A percentile compares a stretch with the other conserved stretches of the same genome.
phyloP scores from a whole-genome alignment of 2,113 vertebrate species.

The Oxygymnocypris stewartii region DNA sequence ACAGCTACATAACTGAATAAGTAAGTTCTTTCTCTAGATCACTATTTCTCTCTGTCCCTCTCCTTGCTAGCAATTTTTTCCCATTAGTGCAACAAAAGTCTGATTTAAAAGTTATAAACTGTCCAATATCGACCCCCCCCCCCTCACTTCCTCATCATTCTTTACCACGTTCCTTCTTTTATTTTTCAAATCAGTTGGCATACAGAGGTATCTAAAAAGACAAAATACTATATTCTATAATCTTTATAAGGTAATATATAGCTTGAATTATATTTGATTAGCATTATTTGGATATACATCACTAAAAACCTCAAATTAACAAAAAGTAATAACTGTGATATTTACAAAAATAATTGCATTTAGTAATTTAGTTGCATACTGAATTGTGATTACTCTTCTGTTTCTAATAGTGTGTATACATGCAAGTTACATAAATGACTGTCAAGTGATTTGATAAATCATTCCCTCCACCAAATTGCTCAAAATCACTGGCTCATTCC shows the following conservation, averaged over 20 bases:
- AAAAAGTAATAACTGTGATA: not conserved
- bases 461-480: not conserved
- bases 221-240: not conserved
- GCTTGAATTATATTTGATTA: not conserved
- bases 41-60: not conserved
- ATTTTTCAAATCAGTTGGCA: not conserved
- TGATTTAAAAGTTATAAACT: not conserved
- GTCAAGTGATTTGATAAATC: not conserved
- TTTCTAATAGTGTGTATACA: not conserved
- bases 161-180: not conserved
- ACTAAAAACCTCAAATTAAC: not conserved
- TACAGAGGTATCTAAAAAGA: not conserved
- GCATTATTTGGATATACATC: not conserved
- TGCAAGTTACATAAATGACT: not conserved
- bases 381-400: no score
- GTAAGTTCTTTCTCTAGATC: constrained; percentile 14
- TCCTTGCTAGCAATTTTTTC: not conserved
- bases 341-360: not conserved
- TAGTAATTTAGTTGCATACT: no score
- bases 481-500: not conserved
- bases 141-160: not conserved
- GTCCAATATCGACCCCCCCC: not conserved
- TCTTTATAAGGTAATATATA: not conserved
- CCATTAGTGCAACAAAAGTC: not conserved
- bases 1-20: constrained; percentile 17